Base-by-base conservation (phyloP, 1,140 invertebrate genomes). In the Steinernema feltiae region DNA sequence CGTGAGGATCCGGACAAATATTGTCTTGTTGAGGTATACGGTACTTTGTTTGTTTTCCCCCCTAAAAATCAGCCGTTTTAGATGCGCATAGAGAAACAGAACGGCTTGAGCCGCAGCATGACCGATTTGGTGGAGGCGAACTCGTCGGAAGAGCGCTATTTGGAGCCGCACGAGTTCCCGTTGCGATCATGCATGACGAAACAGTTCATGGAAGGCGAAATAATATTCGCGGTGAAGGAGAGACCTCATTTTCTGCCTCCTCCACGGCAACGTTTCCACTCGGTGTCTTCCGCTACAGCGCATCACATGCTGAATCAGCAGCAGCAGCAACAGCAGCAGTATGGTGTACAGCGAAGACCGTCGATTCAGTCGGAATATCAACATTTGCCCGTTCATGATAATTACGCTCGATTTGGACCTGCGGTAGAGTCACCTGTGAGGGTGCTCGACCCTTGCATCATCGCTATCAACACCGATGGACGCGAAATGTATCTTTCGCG, bases 1-100 rank as follows among this genome's bases (percentile, higher is more conserved):
- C 92, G 93, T 84, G 90, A 92, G 79, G 94, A 98, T 87, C 92
- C 94, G 0, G 89, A 91, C 53, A 91, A 94, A 79, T 99, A 93
- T 89, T 97, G 95, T 87, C 90, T 99, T 27, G 92, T 97, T 48
- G 94, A 98, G 92, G 95, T 85, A 30, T 32, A 63, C 12, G 53
- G 24, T 63, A 63, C 2, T 3, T 48, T 71, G 21, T 24, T 69
- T 7, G 75, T 15, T 53, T 76, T 29, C 35, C n/a, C 12, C 31
- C 35, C 21, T 73, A 1, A 69, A 53, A 76, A 1, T 3, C 53
- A 63, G n/a, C n/a, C n/a, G 24, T 3, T 63, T 63, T 3, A 63
- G 53, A 63, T 63, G 53, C 15, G 24, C 7, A 17, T 63, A 3
- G 53, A 63, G 7, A 63, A 63, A 21, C 53, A 63, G 24, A 63